Base-by-base conservation (phyloP, 2,888 invertebrate species). In the Lapara coniferarum region DNA sequence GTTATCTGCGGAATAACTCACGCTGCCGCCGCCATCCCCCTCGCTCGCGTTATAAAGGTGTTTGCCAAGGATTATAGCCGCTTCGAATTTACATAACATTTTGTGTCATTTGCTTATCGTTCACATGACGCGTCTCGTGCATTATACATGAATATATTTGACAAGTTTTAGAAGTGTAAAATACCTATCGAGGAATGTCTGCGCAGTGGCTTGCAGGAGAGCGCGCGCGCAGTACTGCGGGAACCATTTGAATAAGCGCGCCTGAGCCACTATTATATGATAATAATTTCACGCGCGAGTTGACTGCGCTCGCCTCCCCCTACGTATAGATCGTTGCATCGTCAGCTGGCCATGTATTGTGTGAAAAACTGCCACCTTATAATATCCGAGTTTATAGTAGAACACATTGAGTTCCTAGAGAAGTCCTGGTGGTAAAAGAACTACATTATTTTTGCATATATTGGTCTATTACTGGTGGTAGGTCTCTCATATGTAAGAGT, bases 41-140 rank as follows among this genome's bases (percentile, higher is more conserved):
- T 79, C 81, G 80, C 83, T 83, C 81, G 85, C 85, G 86, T 89
- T 89, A 89, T 85, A 85, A 85, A 88, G 85, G 87, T 86, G 86
- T 88, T 88, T 88, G 85, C 85, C 82, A 85, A 85, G 88, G 87
- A 90, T 89, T 89, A 91, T 89, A 83, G 89, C 86, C 85, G 85
- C 86, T 87, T 87, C 83, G 86, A 88, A 93, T 92, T 92, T 89
- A 91, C 91, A 92, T 92, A 91, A 89, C 92, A 90, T 92, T 91
- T 92, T 91, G 88, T 90, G 90, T 92, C 90, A 91, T 92, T 93
- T 89, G 90, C 92, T 92, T 92, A 92, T 92, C 92, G 89, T 83
- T 88, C 88, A 89, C 88, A 87, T 92, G 92, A 91, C 90, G 90
- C 89, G 86, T 87, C 87, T 87, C 83, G 90, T 88, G 87, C 88